These are phyloP conservation scores for Hyles vespertilio DNA, from an alignment of 1,140 invertebrate genomes.

Conservation along the genomic window DNA sequence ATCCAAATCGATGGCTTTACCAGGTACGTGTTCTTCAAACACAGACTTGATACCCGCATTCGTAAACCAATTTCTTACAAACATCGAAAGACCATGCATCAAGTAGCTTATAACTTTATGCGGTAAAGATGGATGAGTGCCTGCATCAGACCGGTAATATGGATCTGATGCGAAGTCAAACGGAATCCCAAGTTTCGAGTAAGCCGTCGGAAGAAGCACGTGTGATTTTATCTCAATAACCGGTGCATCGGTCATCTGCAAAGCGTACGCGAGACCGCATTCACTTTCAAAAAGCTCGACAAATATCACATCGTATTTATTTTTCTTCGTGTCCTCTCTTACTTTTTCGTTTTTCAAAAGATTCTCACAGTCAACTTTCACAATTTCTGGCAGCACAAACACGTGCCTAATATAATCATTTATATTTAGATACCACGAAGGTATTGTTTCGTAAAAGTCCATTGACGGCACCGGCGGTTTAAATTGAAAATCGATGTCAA, in stretches of 20 bases:
- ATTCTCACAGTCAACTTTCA: conserved; percentile 48
- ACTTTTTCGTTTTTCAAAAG: conserved; percentile 56
- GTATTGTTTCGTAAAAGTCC: conserved; percentile 27
- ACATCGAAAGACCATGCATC: conserved; percentile 23
- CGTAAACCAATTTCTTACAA: conserved; percentile 30
- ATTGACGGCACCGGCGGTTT: conserved; percentile 18
- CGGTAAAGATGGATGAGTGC: conserved; percentile 73
- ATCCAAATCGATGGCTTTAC: conserved; percentile 72
- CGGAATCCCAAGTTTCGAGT: conserved; percentile 68
- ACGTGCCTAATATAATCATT: conserved; percentile 37
- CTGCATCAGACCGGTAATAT: conserved; percentile 65
- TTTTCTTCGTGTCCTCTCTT: conserved; percentile 40
- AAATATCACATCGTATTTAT: conserved; percentile 77
- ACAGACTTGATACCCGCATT: conserved; percentile 42
- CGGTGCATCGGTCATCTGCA: conserved; percentile 75
- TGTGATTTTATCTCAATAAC: conserved; percentile 74
- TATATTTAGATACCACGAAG: conserved; percentile 24
- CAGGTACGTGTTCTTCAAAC: conserved; percentile 70
- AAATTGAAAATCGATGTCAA: conserved; percentile 29
- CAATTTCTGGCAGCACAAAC: conserved; percentile 1
- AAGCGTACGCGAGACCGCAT: conserved; percentile 77
- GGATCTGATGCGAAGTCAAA: conserved; percentile 4
- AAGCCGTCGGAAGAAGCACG: conserved; percentile 74
- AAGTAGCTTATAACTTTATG: conserved; percentile 42
- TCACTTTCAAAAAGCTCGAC: conserved; percentile 80